These are phyloP conservation scores for Anguilla pacifica DNA, from an alignment of 2,797 vertebrate genomes.

Conservation along the genomic window DNA sequence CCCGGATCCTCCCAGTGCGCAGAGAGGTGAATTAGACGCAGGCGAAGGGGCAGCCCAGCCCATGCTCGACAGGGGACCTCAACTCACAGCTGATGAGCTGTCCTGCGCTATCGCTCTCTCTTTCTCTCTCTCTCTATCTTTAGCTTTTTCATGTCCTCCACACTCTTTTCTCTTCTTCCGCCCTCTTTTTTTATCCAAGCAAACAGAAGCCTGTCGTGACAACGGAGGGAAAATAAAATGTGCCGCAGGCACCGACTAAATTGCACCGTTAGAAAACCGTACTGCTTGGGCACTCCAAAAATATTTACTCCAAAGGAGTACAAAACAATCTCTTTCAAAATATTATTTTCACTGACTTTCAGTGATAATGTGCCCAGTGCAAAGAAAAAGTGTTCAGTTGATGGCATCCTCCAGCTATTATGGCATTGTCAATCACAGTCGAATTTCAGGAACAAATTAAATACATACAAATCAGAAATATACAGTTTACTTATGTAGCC, in stretches of 20 bases:
- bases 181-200: conserved; percentile 8
- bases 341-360: neutral
- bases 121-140: neutral
- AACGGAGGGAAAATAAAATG: conserved; percentile 16
- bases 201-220: neutral
- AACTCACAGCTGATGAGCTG: conserved; percentile 19
- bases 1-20: conserved; percentile 19
- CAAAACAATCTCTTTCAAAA: neutral
- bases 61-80: neutral
- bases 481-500: neutral
- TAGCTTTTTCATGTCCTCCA: conserved; percentile 19
- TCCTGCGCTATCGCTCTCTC: neutral
- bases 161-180: neutral
- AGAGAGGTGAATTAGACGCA: conserved; percentile 9
- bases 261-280: neutral
- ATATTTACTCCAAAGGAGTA: neutral
- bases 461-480: neutral
- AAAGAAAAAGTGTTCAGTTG: too few species aligned
- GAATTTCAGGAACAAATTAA: neutral
- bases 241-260: neutral
- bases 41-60: conserved; percentile 25
- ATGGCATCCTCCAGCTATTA: neutral
- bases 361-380: neutral
- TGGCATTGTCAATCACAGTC: neutral
- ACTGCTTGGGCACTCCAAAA: neutral